phyloP scores from a whole-genome alignment of 2,888 invertebrate genomes.

The Gnatocerus cornutus region DNA sequence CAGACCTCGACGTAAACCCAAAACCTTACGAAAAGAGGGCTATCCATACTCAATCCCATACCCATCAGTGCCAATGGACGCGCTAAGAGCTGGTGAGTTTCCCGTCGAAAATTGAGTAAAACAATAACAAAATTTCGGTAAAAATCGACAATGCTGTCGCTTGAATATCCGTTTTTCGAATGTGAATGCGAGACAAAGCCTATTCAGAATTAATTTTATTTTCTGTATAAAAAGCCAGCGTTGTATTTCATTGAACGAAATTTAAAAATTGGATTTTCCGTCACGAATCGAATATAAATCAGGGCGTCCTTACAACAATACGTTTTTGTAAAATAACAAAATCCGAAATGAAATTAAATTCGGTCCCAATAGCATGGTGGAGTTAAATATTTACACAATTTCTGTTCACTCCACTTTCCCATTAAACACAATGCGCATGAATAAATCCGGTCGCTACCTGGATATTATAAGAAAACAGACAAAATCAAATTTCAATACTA shows the following conservation, averaged over 20 bases:
- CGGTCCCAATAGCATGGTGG: slow-evolving; percentile 42
- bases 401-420: slow-evolving; percentile 56
- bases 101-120: slow-evolving; percentile 14
- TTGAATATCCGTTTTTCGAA: slow-evolving; percentile 36
- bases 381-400: slow-evolving; percentile 56
- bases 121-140: slow-evolving; percentile 32
- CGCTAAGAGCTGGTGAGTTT: slow-evolving; percentile 86
- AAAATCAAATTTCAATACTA: slow-evolving; percentile 67
- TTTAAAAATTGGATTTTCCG: slow-evolving; percentile 49
- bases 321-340: slow-evolving; percentile 47
- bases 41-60: slow-evolving; percentile 95
- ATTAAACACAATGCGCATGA: slow-evolving; percentile 52
- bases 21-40: slow-evolving; percentile 90
- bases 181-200: slow-evolving; percentile 31
- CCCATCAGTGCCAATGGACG: slow-evolving; percentile 92
- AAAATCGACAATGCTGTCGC: slow-evolving; percentile 18
- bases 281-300: slow-evolving; percentile 51
- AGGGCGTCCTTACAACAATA: slow-evolving; percentile 35
- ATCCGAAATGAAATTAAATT: slow-evolving; percentile 52
- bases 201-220: slow-evolving; percentile 41
- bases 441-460: slow-evolving; percentile 63
- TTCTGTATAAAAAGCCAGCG: slow-evolving; percentile 28
- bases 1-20: slow-evolving; percentile 90
- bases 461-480: slow-evolving; percentile 66
- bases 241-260: slow-evolving; percentile 29